phyloP scores from a whole-genome alignment of 2,888 invertebrate species.

The Lacanobia wlatinum region DNA sequence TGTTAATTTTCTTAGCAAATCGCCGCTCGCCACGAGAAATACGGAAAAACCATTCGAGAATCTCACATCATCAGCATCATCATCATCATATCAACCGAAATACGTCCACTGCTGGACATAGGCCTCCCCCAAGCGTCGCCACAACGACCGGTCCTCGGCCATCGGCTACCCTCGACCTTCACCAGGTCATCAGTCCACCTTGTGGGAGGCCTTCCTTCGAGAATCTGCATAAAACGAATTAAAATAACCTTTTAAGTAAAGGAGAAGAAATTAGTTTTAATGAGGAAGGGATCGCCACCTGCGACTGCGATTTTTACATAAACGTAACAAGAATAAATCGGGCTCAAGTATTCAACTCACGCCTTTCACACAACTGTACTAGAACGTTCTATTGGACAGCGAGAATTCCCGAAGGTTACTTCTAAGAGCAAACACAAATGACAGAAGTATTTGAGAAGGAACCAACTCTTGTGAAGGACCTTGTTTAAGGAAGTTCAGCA shows the following conservation, averaged over 20 bases:
- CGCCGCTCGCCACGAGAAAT: neutral
- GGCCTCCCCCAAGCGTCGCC: too few species aligned
- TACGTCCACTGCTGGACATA: too few species aligned
- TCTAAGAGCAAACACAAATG: slow-evolving; percentile 1
- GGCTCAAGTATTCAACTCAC: slow-evolving; percentile 1
- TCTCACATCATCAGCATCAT: too few species aligned
- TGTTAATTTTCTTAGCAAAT: slow-evolving; percentile 3
- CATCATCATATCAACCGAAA: too few species aligned
- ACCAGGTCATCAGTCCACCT: too few species aligned
- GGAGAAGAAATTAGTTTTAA: neutral
- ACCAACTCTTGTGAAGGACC: neutral
- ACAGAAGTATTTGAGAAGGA: neutral
- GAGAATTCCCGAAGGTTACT: neutral
- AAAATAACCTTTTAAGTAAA: slow-evolving; percentile 1
- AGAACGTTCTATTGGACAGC: neutral
- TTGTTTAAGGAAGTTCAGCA: neutral
- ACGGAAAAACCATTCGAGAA: neutral
- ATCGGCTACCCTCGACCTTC: too few species aligned
- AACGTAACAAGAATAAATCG: slow-evolving; percentile 14
- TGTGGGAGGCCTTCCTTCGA: too few species aligned
- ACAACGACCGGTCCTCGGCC: too few species aligned
- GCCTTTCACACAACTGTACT: slow-evolving; percentile 2
- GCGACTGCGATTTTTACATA: slow-evolving; percentile 18
- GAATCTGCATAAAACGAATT: slow-evolving; percentile 2
- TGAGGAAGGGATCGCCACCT: slow-evolving; percentile 11